Percentiles rank a stretch among this genome's conserved stretches.
Conservation (phyloP, 2,888 invertebrate genomes). For the Drosophila sordidula region DNA sequence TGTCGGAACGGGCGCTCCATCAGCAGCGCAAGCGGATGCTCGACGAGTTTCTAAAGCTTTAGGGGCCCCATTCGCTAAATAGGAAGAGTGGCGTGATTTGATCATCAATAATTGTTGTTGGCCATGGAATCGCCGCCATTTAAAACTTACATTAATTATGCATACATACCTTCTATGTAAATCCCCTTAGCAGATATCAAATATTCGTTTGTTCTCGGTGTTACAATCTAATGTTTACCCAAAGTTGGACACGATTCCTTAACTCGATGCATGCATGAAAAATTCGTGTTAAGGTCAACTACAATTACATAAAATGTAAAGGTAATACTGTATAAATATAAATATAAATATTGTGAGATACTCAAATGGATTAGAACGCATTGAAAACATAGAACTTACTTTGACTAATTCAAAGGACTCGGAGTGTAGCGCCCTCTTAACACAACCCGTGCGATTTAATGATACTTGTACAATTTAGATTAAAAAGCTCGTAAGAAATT, state of each 20-base stretch:
- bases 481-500: constrained; percentile 58
- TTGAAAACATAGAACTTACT: constrained; percentile 25
- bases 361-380: constrained; percentile 27
- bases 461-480: constrained; percentile 62
- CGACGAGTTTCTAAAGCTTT: constrained; percentile 76
- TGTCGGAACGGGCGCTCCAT: constrained; percentile 72
- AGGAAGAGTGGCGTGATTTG: background rate
- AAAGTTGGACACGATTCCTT: constrained; percentile 33
- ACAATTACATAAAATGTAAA: constrained; percentile 72
- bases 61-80: constrained; percentile 22
- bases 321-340: constrained; percentile 51
- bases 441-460: constrained; percentile 23
- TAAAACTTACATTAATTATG: constrained; percentile 22
- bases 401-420: constrained; percentile 42
- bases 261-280: constrained; percentile 9
- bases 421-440: constrained; percentile 42
- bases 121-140: constrained; percentile 6
- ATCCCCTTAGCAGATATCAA: constrained; percentile 67
- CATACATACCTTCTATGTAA: constrained; percentile 31
- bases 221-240: constrained; percentile 59
- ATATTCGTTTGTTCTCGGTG: constrained; percentile 76
- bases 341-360: constrained; percentile 55
- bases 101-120: background rate
- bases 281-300: constrained; percentile 38
- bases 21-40: constrained; percentile 75